Evolutionary conservation across 2,113 vertebrate species (phyloP).

Genomic region (human): GRCh38 chr3:4928001-4928500

Average conservation of each 20-base stretch:
- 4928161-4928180: background rate
- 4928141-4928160: background rate
- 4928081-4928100: background rate
- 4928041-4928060: background rate
- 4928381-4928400: rapidly evolving
- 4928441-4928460: too few species aligned
- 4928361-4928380: background rate
- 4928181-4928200: background rate
- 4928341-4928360: background rate
- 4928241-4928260: background rate
- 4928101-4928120: background rate
- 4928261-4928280: background rate
- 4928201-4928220: background rate
- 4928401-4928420: rapidly evolving
- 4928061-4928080: background rate
- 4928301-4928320: background rate
- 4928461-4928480: background rate
- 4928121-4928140: rapidly evolving
- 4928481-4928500: background rate
- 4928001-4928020: background rate
- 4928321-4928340: background rate
- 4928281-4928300: background rate
- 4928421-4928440: background rate
- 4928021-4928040: background rate
- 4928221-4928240: background rate